Conservation (phyloP, 2,888 invertebrate genomes). For the Sinodicranocentrus sp. region DNA sequence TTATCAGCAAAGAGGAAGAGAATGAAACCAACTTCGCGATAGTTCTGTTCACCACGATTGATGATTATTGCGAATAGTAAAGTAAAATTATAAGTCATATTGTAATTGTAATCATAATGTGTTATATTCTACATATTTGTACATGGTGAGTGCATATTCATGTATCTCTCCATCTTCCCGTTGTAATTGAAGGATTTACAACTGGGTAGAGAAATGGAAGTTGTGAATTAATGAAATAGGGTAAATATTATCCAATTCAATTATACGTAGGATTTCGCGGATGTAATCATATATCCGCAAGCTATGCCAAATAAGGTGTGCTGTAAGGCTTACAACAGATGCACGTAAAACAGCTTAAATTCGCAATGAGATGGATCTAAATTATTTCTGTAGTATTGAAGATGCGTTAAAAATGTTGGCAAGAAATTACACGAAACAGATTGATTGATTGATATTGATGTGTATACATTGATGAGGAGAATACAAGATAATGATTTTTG, state of each 20-base stretch:
- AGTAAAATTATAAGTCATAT: conserved; percentile 6
- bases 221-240: conserved; percentile 8
- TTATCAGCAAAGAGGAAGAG: conserved; percentile 52
- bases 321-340: conserved; percentile 48
- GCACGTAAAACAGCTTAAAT: neutral
- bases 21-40: conserved; percentile 54
- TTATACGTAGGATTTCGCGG: neutral
- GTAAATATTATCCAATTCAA: neutral
- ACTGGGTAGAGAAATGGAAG: conserved; percentile 24
- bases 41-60: conserved; percentile 41
- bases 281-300: conserved; percentile 23
- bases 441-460: conserved; percentile 20
- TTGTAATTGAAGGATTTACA: conserved; percentile 51
- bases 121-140: conserved; percentile 36
- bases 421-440: conserved; percentile 2
- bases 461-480: neutral
- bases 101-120: conserved; percentile 21
- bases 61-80: conserved; percentile 11
- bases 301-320: conserved; percentile 55
- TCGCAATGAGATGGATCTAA: neutral
- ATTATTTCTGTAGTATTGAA: neutral
- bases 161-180: conserved; percentile 59
- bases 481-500: neutral
- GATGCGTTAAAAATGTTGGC: neutral
- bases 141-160: conserved; percentile 49